Conservation (phyloP, 2,888 invertebrate species). For the Invenusta paracnida region DNA sequence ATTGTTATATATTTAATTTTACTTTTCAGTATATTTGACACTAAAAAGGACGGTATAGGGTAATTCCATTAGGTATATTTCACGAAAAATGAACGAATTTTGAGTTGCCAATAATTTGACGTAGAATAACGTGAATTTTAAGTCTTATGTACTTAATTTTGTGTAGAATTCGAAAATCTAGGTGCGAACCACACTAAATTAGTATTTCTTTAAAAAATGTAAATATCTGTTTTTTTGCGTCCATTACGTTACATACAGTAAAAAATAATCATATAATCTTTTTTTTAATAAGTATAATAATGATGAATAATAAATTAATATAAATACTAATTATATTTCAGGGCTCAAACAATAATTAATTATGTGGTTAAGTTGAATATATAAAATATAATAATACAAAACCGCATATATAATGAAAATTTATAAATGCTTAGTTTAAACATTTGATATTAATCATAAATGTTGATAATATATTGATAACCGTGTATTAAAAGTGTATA, state of each 20-base stretch:
- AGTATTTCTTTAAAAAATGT: neutral
- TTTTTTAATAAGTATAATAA: neutral
- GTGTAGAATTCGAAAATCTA: neutral
- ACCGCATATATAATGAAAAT: neutral
- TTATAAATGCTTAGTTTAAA: neutral
- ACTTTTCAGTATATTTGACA: too few relatives aligned
- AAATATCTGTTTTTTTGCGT: too few relatives aligned
- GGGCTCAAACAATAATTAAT: neutral
- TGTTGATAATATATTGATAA: too few relatives aligned
- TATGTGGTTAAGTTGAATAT: neutral
- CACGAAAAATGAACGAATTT: neutral
- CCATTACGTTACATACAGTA: neutral
- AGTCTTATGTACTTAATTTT: neutral
- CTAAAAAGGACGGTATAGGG: too few relatives aligned
- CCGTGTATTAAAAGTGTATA: too few relatives aligned
- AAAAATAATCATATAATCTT: neutral
- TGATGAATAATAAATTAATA: neutral
- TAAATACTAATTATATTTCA: neutral
- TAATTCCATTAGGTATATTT: neutral
- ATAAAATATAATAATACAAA: neutral
- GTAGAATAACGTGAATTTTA: neutral
- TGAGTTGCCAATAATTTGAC: neutral
- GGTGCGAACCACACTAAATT: neutral
- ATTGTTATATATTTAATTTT: too few relatives aligned
- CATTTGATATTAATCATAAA: neutral